Evolutionary conservation across 2,113 vertebrate species (phyloP).

Genomic region (Tachycineta bicolor): DNA sequence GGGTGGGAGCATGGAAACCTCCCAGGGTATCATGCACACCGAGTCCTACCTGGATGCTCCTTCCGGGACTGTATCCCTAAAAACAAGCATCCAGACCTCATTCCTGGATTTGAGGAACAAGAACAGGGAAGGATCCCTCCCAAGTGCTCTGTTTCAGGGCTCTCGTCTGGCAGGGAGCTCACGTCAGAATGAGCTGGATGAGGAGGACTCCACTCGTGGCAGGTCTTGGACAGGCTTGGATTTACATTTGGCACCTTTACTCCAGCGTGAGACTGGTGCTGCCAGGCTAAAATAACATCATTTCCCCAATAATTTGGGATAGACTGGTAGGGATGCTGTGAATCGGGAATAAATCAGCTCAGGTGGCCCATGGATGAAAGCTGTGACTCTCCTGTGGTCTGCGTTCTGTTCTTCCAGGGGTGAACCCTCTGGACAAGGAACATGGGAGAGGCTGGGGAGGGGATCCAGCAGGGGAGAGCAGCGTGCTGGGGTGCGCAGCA

Average conservation of each 20-base stretch:
- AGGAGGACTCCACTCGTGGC: rapidly evolving
- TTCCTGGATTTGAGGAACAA: background rate
- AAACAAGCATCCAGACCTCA: background rate
- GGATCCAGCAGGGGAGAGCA: background rate
- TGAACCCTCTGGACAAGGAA: background rate
- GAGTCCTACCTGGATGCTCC: background rate
- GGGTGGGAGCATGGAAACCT: background rate
- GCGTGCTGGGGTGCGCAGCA: background rate
- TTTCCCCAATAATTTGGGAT: background rate
- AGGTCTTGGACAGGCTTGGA: background rate
- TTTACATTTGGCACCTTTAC: background rate
- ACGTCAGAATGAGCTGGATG: background rate
- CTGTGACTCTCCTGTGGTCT: background rate
- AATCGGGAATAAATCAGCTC: background rate
- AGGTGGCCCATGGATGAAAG: background rate
- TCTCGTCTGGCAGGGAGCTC: background rate
- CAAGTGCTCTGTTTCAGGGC: background rate
- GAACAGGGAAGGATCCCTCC: background rate
- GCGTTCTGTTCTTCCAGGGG: background rate
- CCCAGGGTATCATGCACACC: background rate
- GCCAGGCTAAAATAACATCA: background rate
- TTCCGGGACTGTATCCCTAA: background rate
- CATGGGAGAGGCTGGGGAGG: background rate
- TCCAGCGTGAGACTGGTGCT: rapidly evolving
- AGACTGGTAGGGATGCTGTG: background rate